Base-by-base conservation (phyloP, 2,888 invertebrate species). In the Drosophila diplacantha region DNA sequence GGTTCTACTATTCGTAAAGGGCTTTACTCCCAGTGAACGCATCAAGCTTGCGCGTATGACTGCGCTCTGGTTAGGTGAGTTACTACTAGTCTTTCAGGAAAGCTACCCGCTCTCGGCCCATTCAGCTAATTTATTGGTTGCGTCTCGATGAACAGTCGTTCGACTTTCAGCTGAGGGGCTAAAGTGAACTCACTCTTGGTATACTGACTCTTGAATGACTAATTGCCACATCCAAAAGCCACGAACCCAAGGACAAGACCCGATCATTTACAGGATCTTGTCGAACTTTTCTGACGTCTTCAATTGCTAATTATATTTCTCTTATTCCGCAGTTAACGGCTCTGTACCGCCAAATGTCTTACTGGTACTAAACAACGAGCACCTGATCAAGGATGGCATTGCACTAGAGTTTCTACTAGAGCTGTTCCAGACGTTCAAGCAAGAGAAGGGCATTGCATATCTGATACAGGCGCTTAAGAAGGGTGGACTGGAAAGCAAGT, bases 381-480 rank as follows among this genome's bases (percentile, higher is more conserved):
- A 98, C 90, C 91, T 98, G 85, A 92, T 96, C 76, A 96, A 96
- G 88, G 95, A 96, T 91, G 96, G 96, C 88, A 91, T 98, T 88
- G 96, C 98, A 65, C 91, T 98, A 85, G 97, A 98, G 84, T 98
- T 98, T 89, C 92, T 98, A 85, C 92, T 97, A 83, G 95, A 96
- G 89, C 93, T 98, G 87, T 97, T 97, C 90, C 92, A 93, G 78
- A 95, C 94, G 76, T 95, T 97, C 92, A 95, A 97, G 88, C 92
- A 92, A 86, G 97, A 98, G 88, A 95, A 95, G 86, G 98, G 98
- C 77, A 91, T 94, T 81, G 90, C 93, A 72, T 94, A 95, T 84
- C 92, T 97, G 79, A 93, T 95, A 89, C 94, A 95, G 70, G 93
- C 95, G 75, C 92, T 97, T 80, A 96, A 96, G 89, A 94, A 92